phyloP scores from a whole-genome alignment of 2,113 vertebrate species.

The Cacatua alba region DNA sequence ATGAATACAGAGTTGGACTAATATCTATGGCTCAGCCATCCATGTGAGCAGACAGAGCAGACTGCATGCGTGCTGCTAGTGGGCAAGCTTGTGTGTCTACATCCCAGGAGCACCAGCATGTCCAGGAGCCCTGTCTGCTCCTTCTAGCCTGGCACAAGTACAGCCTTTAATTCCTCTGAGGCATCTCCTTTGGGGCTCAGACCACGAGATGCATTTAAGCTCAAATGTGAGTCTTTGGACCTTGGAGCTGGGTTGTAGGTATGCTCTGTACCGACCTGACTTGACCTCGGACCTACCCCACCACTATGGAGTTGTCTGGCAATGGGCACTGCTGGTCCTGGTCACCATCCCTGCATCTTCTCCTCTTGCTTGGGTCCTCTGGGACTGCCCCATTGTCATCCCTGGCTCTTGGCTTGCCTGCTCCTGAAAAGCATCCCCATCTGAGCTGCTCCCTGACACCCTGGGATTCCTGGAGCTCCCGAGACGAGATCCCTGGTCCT shows the following conservation, averaged over 20 bases:
- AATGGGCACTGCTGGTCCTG: not conserved
- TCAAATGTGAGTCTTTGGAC: not conserved
- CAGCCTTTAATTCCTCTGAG: not conserved
- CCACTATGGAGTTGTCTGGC: not conserved
- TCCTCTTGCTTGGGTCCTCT: not conserved
- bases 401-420: not conserved
- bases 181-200: not conserved
- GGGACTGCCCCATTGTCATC: not conserved
- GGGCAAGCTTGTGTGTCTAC: not conserved
- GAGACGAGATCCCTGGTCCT: not conserved
- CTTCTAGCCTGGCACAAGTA: not conserved
- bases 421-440: not conserved
- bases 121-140: not conserved
- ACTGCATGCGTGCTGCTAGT: not conserved
- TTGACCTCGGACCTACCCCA: not conserved
- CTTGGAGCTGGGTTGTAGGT: not conserved
- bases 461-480: not conserved
- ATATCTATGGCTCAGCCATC: not conserved
- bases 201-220: not conserved
- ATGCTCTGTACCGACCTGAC: not conserved
- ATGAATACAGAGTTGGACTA: constrained; percentile 1
- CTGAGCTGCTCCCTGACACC: not conserved
- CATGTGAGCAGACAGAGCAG: not conserved
- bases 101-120: not conserved
- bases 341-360: not conserved